Base-by-base conservation (phyloP, 2,113 vertebrate species). In the Nyctibius bracteatus region DNA sequence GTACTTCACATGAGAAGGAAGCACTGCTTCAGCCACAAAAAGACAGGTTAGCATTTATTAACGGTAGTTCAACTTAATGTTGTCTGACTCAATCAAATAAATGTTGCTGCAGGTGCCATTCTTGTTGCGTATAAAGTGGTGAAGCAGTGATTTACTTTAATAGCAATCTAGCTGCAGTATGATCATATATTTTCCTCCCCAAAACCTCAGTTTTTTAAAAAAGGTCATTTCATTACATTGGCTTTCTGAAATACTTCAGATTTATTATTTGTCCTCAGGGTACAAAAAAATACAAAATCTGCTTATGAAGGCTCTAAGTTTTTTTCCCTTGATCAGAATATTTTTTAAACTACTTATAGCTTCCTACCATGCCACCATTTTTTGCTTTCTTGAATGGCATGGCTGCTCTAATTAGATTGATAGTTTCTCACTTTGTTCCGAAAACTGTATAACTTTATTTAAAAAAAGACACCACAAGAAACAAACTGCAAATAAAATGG, bases 221-320 rank as follows among this genome's bases (percentile, higher is more conserved):
- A 96, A 96, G 35, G 95, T 96, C 77, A 94, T 87, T 96, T 96
- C 62, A 93, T 96, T 96, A 86, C 24, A 83, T 27, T 91, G 67
- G 46, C 54, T 96, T 93, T 75, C 79, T 83, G 65, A 94, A 94
- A 96, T 51, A 21, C n/a, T 94, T 59, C 47, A 63, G 46, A 89
- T 85, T 93, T 94, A 62, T 88, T 95, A 94, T 94, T 71, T 94
- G 51, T 70, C 86, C 83, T 94, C 47, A 79, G 86, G 89, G 95
- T n/a, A 92, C 41, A 65, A 96, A 83, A 97, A 97, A 93, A 39
- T 46, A 89, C 22, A 77, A 95, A 95, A 74, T 81, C 80, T 94
- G 31, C 39, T 88, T 97, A 23, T 63, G 58, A 95, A 75, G 84
- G 90, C 35, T 88, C 43, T 77, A 62, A 86, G 63, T 21, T 92